Base-by-base conservation (phyloP, 2,113 vertebrate genomes). In the Neodon shergylaensis region DNA sequence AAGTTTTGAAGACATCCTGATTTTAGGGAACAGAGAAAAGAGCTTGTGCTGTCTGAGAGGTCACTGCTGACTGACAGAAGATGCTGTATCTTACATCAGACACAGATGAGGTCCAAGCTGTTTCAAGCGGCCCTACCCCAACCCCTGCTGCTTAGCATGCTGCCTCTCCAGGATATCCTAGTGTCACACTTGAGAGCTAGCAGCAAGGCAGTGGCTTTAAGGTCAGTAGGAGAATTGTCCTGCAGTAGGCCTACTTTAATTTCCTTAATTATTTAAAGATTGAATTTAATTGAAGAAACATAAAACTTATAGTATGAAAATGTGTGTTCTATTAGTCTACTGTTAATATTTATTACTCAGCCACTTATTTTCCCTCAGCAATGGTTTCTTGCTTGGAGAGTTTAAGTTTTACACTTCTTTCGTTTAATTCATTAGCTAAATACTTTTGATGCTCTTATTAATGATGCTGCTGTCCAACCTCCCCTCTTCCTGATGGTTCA, bases 291-390 rank as follows among this genome's bases (percentile, higher is more conserved):
- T 52, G 44, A 79, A 72, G 47, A 91, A 44, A 31, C 39, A 42
- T 39, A 61, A 91, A 92, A 47, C 7, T 31, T 42, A 61, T 26
- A 58, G 7, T 61, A 31, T 73, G 28, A 73, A 83, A 42, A 73
- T 42, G 31, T 82, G 31, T 44, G 52, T 54, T 83, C 26, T 83
- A 92, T 92, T 73, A 90, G 33, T 52, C 22, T 44, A 36, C 17
- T 61, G 90, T 61, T 92, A 61, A 82, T 82, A 72, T 31, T 91
- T 72, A 82, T 91, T 90, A 65, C 44, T 19, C 76, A 78, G 44
- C 24, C 17, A 36, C 6, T 42, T 28, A 68, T 44, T 86, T 86
- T 79, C 63, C 66, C 66, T 81, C 42, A 82, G n/a, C 3, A 39
- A 49, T 52, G 21, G 21, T 82, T 63, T 49, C 81, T 65, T 26